Conservation (phyloP, 2,797 vertebrate species). For the Diceros bicornis region DNA sequence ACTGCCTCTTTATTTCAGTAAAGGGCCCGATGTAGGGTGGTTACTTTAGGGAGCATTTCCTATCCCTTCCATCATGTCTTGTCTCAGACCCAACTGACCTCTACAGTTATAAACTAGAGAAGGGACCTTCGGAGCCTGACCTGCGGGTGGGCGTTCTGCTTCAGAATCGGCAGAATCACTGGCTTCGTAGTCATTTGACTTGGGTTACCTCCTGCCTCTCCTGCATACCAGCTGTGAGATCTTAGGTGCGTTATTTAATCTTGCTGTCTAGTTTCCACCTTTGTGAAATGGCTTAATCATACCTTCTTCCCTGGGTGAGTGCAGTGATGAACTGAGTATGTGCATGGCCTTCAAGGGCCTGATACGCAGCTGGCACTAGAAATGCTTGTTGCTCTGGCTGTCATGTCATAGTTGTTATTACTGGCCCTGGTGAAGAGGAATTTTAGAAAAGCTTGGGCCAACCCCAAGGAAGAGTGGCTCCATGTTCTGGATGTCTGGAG, state of each 20-base stretch:
- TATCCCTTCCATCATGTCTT: background rate
- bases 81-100: background rate
- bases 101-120: background rate
- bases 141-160: background rate
- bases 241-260: background rate
- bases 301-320: background rate
- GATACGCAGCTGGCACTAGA: background rate
- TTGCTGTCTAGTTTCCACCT: background rate
- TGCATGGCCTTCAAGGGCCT: background rate
- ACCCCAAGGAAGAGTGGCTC: background rate
- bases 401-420: fast-evolving
- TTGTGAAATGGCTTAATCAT: background rate
- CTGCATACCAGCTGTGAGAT: background rate
- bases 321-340: background rate
- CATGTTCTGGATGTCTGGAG: background rate
- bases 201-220: background rate
- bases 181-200: too few relatives aligned
- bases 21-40: background rate
- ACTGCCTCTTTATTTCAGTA: background rate
- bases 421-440: background rate
- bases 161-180: background rate
- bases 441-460: background rate
- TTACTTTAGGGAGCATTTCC: background rate
- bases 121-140: background rate
- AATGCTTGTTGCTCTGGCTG: too few relatives aligned